Evolutionary conservation across 30 jellyfish, hydroid and myxozoan genomes (phyloP).

Genomic region (Cassiopea andromeda): DNA sequence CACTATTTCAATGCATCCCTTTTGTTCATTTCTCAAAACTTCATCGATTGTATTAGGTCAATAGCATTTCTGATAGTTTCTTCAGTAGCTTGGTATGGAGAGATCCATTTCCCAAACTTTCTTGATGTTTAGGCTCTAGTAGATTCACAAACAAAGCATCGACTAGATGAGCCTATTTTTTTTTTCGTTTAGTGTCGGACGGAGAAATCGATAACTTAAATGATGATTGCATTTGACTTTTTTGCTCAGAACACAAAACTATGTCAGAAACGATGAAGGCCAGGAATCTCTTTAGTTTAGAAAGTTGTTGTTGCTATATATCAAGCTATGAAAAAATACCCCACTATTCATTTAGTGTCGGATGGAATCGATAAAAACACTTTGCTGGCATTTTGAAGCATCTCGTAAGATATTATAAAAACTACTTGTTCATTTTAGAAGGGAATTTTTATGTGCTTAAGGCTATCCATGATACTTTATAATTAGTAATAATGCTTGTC

Average conservation of each 20-base stretch:
- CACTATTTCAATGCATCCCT: too few species aligned
- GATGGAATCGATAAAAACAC: not conserved
- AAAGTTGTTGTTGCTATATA: not conserved
- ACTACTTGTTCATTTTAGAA: not conserved
- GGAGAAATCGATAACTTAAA: not conserved
- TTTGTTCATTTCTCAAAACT: too few species aligned
- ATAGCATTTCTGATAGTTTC: too few species aligned
- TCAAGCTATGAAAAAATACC: not conserved
- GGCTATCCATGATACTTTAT: too few species aligned
- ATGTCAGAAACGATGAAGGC: not conserved
- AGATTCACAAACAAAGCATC: too few species aligned
- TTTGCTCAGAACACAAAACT: not conserved
- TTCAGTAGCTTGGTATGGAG: too few species aligned
- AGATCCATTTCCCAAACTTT: too few species aligned
- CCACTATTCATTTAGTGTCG: not conserved
- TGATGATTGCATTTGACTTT: not conserved
- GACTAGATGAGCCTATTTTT: too few species aligned
- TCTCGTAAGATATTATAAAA: not conserved
- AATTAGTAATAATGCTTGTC: not conserved
- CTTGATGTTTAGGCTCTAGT: too few species aligned
- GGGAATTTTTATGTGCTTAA: not conserved
- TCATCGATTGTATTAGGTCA: too few species aligned
- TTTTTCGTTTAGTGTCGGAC: not conserved
- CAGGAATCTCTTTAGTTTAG: not conserved
- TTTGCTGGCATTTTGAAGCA: not conserved